Evolutionary conservation across 2,888 invertebrate species (phyloP), one percentile per base, ranked within the genome.

Genomic region (Lamellibrachia columna): DNA sequence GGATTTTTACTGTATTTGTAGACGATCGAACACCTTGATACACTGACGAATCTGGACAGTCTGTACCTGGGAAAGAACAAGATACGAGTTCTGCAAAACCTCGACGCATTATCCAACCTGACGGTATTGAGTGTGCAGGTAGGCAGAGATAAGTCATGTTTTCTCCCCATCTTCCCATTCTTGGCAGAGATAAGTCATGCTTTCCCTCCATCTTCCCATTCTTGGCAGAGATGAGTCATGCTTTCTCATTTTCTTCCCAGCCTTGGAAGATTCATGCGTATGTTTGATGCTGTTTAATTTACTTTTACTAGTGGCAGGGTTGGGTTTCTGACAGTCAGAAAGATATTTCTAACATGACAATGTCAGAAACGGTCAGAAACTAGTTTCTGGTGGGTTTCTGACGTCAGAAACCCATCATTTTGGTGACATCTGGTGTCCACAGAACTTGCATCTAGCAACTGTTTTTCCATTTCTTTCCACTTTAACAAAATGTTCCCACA

Each of bases 21-120:
- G 98, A 98, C 97, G 96, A 98, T 99, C 94, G 98, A 98, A 96
- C 98, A 99, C 96, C 96, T 99, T 11, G 98, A 98, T 4, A 97
- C 97, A 0, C 96, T 99, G 93, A 97, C 97, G 2, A 97, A 97
- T 93, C 97, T 99, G 40, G 98, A 97, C 40, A 98, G 98, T 95
- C 97, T 99, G 15, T 99, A 98, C 97, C 97, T 99, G 92, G 99
- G 99, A 22, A 99, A 99, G 97, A 99, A 99, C 97, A 99, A 99
- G 97, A 98, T 99, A 94, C 97, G 97, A 0, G 98, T 98, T 96
- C 98, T 99, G 92, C 97, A 98, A 95, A 98, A 99, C 95, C 96
- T 99, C 22, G 98, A 98, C 15, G 97, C 97, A 1, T 96, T 99
- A 58, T 97, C 97, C 0, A 97, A 98, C 93, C 97, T 99, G 90